Conservation (phyloP, 2,888 invertebrate genomes). For the Tanypteryx hageni region DNA sequence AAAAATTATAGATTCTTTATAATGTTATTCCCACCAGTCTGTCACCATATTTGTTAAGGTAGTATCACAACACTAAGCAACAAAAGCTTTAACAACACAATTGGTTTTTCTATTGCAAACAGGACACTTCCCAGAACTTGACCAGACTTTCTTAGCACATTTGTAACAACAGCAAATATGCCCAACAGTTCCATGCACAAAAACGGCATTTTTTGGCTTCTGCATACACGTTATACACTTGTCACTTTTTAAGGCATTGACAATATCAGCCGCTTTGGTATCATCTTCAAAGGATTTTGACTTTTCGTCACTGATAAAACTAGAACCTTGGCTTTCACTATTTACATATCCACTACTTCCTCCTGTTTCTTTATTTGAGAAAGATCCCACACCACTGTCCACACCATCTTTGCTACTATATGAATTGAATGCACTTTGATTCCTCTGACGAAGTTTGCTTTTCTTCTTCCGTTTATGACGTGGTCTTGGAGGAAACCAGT, state of each 20-base stretch:
- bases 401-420: background rate
- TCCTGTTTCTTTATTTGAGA: background rate
- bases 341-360: background rate
- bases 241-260: background rate
- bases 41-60: no score
- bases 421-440: background rate
- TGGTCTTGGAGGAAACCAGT: conserved; percentile 41
- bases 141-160: conserved; percentile 83
- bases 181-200: conserved; percentile 82
- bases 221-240: conserved; percentile 80
- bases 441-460: background rate
- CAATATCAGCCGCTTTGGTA: background rate
- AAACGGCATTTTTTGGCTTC: conserved; percentile 82
- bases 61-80: conserved; percentile 54
- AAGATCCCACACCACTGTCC: background rate
- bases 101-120: conserved; percentile 83
- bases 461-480: background rate
- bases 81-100: conserved; percentile 81
- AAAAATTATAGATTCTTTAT: no score
- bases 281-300: background rate
- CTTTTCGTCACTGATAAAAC: background rate
- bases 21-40: no score
- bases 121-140: conserved; percentile 81
- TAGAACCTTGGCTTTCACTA: background rate
- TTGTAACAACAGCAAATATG: conserved; percentile 85